Conservation (phyloP, 1,140 invertebrate genomes). For the Tenebrio molitor region DNA sequence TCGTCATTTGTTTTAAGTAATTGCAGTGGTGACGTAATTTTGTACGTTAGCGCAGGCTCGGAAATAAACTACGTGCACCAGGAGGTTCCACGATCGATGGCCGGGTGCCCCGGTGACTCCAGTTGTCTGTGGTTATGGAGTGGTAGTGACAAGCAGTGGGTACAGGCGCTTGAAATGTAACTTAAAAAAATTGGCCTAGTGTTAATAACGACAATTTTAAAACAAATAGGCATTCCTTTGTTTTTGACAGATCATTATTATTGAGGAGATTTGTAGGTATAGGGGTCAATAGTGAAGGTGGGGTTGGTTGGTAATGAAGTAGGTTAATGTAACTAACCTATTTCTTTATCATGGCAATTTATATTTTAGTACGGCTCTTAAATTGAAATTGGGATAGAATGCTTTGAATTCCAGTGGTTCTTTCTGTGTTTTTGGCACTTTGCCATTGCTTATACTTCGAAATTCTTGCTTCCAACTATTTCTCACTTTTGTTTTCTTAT, state of each 20-base stretch:
- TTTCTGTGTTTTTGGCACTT: neutral
- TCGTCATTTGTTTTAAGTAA: slow-evolving; percentile 14
- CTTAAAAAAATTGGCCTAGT: neutral
- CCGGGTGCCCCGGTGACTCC: slow-evolving; percentile 47
- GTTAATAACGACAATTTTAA: neutral
- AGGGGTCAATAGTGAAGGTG: neutral
- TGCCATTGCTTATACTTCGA: slow-evolving; percentile 8
- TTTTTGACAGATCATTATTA: too few species aligned
- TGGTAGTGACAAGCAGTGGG: slow-evolving; percentile 22
- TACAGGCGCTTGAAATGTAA: slow-evolving; percentile 7
- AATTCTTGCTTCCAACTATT: slow-evolving; percentile 4
- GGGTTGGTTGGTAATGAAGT: slow-evolving; percentile 18
- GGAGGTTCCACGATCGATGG: slow-evolving; percentile 56
- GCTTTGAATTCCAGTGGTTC: neutral
- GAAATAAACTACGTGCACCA: slow-evolving; percentile 43
- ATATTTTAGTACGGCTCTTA: neutral
- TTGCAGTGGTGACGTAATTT: slow-evolving; percentile 56
- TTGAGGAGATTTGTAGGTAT: neutral
- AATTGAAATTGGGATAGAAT: slow-evolving; percentile 4
- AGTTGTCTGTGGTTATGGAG: slow-evolving; percentile 58
- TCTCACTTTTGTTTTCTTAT: slow-evolving; percentile 1
- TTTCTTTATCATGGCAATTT: slow-evolving; percentile 12
- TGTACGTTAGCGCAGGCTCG: slow-evolving; percentile 52
- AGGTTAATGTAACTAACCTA: slow-evolving; percentile 24
- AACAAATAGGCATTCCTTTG: neutral